Evolutionary conservation across 2,888 invertebrate genomes (phyloP).

Genomic region (Drosophila emarginata): DNA sequence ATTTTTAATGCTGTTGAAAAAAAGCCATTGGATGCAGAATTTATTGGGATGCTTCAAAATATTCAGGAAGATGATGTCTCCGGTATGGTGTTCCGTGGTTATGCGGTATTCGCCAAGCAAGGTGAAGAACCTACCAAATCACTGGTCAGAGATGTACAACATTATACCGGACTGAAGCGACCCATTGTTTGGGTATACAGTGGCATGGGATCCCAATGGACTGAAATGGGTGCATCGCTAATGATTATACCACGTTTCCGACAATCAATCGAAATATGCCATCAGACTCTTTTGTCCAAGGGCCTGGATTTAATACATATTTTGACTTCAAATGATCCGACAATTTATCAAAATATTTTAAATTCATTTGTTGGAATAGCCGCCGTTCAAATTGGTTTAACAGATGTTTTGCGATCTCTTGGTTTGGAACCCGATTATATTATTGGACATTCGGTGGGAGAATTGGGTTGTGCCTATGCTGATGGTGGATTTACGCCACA

Average conservation of each 20-base stretch:
- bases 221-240: constrained; percentile 90
- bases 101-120: constrained; percentile 83
- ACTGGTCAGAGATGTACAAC: constrained; percentile 84
- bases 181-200: constrained; percentile 95
- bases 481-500: constrained; percentile 95
- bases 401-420: constrained; percentile 85
- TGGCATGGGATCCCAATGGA: constrained; percentile 95
- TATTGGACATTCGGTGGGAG: constrained; percentile 96
- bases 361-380: constrained; percentile 90
- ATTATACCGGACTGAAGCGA: constrained; percentile 85
- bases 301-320: constrained; percentile 87
- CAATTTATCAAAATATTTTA: constrained; percentile 86
- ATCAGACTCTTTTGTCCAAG: constrained; percentile 84
- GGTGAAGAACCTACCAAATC: constrained; percentile 65
- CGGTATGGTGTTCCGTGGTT: constrained; percentile 90
- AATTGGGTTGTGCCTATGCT: constrained; percentile 97
- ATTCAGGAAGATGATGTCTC: constrained; percentile 85
- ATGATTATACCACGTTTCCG: constrained; percentile 89
- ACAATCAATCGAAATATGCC: constrained; percentile 86
- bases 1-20: constrained; percentile 86
- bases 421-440: constrained; percentile 89
- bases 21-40: constrained; percentile 86
- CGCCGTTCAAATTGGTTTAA: constrained; percentile 86
- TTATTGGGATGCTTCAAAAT: constrained; percentile 85
- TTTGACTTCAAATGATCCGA: constrained; percentile 85